phyloP scores from a whole-genome alignment of 2,797 vertebrate species.

The Siniperca undulata region DNA sequence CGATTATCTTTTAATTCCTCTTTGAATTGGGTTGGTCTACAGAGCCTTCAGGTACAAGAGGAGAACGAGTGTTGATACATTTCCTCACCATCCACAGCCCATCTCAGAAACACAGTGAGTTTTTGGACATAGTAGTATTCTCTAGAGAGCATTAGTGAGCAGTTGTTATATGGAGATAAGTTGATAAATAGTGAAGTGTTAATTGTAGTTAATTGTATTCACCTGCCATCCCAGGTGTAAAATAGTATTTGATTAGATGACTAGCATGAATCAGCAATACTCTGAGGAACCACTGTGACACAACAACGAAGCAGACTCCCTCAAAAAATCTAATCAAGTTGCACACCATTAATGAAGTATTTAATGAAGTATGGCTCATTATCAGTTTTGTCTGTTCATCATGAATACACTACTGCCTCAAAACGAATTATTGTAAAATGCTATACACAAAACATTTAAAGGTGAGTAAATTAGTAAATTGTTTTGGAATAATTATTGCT shows the following conservation, averaged over 20 bases:
- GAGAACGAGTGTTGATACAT: background rate
- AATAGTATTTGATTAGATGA: conserved; percentile 12
- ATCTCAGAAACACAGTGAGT: background rate
- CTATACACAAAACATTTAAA: background rate
- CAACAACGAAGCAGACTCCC: conserved; percentile 10
- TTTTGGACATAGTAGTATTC: background rate
- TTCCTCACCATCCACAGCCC: background rate
- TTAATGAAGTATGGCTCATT: background rate
- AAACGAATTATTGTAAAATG: background rate
- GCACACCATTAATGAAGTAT: background rate
- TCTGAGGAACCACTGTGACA: background rate
- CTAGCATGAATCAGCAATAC: background rate
- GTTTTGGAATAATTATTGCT: background rate
- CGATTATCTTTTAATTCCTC: background rate
- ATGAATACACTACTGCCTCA: background rate
- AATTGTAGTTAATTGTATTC: conserved; percentile 20
- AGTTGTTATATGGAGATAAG: background rate
- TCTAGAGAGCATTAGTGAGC: background rate
- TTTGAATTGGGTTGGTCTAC: background rate
- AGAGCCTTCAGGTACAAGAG: background rate
- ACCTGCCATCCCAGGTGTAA: conserved; percentile 2
- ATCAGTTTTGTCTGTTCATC: background rate
- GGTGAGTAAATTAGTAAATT: background rate
- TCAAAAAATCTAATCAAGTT: background rate
- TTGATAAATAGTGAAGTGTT: conserved; percentile 8